Evolutionary conservation across 2,888 invertebrate species (phyloP), one percentile per base, ranked within the genome.

Genomic region (Acanthosepion lycidas): DNA sequence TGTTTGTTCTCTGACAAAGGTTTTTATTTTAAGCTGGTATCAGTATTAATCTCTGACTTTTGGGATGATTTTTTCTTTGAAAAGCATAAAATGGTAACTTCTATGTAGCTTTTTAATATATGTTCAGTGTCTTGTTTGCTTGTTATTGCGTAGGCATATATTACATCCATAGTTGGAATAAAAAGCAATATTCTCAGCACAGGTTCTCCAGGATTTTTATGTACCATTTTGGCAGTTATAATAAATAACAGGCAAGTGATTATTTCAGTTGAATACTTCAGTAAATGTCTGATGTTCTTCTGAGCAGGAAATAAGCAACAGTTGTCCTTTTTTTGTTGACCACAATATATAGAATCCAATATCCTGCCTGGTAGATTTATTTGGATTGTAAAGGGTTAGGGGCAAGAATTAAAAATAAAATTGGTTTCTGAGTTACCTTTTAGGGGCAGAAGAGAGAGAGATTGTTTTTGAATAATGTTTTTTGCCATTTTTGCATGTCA

Each of bases 361-460:
- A 78, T 78, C 78, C 78, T 78, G 78, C 33, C n/a, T n/a, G n/a
- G n/a, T 78, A 33, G 78, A 78, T 78, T 78, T 78, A 78, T n/a
- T 33, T 33, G n/a, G 18, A 23, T 78, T 78, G 78, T 78, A 23
- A 33, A 33, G 0, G 4, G n/a, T 23, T 5, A 23, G 20, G 0
- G 6, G 20, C 55, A 6, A 20, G 59, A 59, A 23, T 20, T 51
- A 51, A 51, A 15, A 15, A 51, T 51, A 51, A 51, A 51, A 23
- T 59, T 59, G 0, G 6, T 55, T 15, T 20, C 55, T 18, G 55
- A 15, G 3, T 18, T 15, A 55, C 55, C 20, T 9, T 20, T 18
- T 20, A 55, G 4, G 20, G 20, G 18, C 4, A 55, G 0, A 18
- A 55, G 20, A 55, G 20, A 15, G 4, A 55, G 20, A 55, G 20